Base-by-base conservation (phyloP, 2,888 invertebrate genomes). In the Invenusta paracnida region DNA sequence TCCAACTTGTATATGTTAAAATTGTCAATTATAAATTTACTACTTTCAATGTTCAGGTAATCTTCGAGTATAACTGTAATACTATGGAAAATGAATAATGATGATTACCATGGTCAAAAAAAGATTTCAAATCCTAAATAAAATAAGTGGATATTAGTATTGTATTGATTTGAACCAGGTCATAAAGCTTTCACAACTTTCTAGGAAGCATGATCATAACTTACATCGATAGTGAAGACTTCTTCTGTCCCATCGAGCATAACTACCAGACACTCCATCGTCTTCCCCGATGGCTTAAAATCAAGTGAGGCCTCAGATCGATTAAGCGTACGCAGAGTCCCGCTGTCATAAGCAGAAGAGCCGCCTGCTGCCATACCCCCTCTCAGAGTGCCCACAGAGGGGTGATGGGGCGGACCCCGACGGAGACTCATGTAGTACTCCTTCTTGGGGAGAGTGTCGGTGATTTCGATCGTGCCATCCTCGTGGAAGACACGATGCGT, bases 341-440 rank as follows among this genome's bases (percentile, higher is more conserved):
- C 29, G 28, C 67, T 84, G 25, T 73, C 73, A 73, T 73, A 73
- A 23, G 73, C 73, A 25, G 30, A 17, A 1, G 25, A 67, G 5
- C 67, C 67, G 1, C 27, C n/a, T 1, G 30, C 31, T 1, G 23
- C 67, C 11, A 23, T 29, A 2, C 84, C 84, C 1, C 28, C 84
- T 29, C 84, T 73, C 28, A 84, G 67, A 67, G 28, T 66, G 27
- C 81, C 79, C 28, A 85, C 82, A 23, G 73, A 79, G 23, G 82
- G 82, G n/a, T 29, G 82, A 17, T 29, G 23, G 1, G 82, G 82
- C 11, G 82, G 29, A 23, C 81, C 85, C 25, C 84, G 30, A 29
- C 86, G 83, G 1, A 86, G 73, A 28, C 86, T 86, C 86, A 86
- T 86, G 28, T 86, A 86, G 73, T 86, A 86, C 27, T 86, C 86